These are phyloP conservation scores for Ctenochaetus hawaiiensis DNA, from an alignment of 2,797 vertebrate genomes.

Conservation along the genomic window DNA sequence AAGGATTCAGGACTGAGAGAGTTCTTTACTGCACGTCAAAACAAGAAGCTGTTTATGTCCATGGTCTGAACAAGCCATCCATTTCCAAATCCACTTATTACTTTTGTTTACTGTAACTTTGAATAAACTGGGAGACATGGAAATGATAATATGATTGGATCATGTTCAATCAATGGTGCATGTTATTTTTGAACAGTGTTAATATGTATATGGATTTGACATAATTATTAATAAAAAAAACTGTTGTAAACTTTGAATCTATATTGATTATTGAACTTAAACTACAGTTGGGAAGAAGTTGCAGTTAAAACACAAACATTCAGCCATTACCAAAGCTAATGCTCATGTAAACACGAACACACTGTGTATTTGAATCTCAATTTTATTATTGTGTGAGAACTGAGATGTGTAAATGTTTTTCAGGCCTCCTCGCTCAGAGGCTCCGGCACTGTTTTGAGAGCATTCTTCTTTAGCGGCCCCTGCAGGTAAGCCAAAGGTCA, in stretches of 20 bases:
- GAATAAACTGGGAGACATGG: not conserved
- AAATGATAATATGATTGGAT: not conserved
- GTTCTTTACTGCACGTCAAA: conserved; percentile 3
- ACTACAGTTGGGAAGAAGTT: not conserved
- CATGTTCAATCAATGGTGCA: conserved; percentile 41
- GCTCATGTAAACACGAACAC: not conserved
- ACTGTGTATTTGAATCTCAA: not conserved
- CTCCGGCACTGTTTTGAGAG: conserved; percentile 80
- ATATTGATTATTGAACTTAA: not conserved
- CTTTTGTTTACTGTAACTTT: not conserved
- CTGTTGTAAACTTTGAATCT: not conserved
- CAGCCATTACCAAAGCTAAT: not conserved
- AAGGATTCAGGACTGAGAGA: not conserved
- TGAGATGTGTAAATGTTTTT: conserved; percentile 12
- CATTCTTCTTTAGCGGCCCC: conserved; percentile 94
- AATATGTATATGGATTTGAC: conserved; percentile 22
- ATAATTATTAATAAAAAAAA: conserved; percentile 45
- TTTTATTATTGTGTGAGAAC: conserved; percentile 53
- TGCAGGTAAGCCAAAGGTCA: conserved; percentile 66
- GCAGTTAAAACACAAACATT: not conserved
- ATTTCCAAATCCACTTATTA: conserved; percentile 16
- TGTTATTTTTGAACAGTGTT: conserved; percentile 44
- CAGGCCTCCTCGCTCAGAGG: conserved; percentile 77
- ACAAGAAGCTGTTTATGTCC: not conserved
- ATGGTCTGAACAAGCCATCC: conserved; percentile 9